A percentile compares a stretch with the other conserved stretches of the same genome.
Conservation (phyloP, 2,113 vertebrate genomes). For the Pleuronectes platessa region DNA sequence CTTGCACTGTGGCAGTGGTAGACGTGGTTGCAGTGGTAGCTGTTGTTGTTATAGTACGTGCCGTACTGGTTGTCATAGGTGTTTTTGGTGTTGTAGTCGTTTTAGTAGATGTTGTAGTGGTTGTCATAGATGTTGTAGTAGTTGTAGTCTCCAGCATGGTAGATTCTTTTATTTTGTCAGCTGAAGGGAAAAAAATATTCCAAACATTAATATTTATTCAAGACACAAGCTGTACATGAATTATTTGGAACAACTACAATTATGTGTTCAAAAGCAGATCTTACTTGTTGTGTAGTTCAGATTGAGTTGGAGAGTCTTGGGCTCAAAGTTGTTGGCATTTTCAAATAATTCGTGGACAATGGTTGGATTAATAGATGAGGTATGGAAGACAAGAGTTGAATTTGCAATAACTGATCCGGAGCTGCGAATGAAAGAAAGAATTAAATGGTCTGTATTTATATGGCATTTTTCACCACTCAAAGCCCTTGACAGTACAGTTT, state of each 20-base stretch:
- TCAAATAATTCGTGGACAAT: background rate
- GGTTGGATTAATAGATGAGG: rapidly evolving
- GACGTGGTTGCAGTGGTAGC: background rate
- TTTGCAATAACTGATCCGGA: constrained; percentile 63
- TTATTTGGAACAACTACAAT: background rate
- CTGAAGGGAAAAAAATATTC: constrained; percentile 21
- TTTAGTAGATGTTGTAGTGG: background rate
- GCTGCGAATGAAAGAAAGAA: constrained; percentile 33
- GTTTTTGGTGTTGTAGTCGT: background rate
- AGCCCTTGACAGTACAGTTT: no score
- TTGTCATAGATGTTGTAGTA: background rate
- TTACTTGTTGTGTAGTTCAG: constrained; percentile 30
- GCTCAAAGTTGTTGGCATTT: rapidly evolving
- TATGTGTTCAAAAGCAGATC: background rate
- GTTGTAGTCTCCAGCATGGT: background rate
- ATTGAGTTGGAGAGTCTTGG: constrained; percentile 44
- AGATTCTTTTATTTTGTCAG: rapidly evolving
- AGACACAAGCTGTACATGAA: background rate
- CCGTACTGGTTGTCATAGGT: background rate
- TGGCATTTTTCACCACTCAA: no score
- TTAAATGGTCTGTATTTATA: background rate
- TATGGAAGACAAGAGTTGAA: constrained; percentile 43
- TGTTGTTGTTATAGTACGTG: background rate
- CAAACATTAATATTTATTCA: background rate
- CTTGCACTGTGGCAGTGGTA: background rate